Percentiles rank a stretch among this genome's conserved stretches.
These are phyloP conservation scores for Marmota flaviventris DNA, from an alignment of 2,113 vertebrate species.

Conservation along the genomic window DNA sequence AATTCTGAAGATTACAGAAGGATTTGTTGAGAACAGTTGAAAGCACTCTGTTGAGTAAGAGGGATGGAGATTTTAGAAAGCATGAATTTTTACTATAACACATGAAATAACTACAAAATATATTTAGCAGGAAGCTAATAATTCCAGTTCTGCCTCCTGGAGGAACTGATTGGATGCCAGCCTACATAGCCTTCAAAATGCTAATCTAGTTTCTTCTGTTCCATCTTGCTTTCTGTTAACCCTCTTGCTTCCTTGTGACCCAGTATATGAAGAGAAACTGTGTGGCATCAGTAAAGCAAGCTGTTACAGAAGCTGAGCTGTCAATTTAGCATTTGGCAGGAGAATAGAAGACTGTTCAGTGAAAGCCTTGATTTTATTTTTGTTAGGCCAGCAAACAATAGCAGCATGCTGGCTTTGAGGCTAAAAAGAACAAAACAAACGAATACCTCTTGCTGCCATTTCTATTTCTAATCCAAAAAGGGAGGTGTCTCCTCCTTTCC, in stretches of 20 bases:
- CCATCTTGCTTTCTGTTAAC: constrained; percentile 8
- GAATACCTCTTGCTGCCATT: constrained; percentile 68
- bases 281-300: constrained; percentile 47
- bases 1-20: background rate
- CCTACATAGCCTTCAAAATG: background rate
- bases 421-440: constrained; percentile 79
- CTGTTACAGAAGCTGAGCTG: constrained; percentile 69
- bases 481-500: background rate
- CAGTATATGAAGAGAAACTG: constrained; percentile 47
- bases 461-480: constrained; percentile 48
- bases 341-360: constrained; percentile 69
- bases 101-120: background rate
- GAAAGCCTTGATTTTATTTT: constrained; percentile 71
- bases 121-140: background rate
- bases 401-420: constrained; percentile 63
- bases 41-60: no score
- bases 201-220: background rate
- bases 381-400: constrained; percentile 73
- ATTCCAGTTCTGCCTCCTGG: background rate
- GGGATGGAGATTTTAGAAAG: background rate
- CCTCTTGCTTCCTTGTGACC: background rate
- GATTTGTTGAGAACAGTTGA: background rate
- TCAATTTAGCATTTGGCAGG: constrained; percentile 72
- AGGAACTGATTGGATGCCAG: background rate
- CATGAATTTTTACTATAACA: background rate